Evolutionary conservation across 2,113 vertebrate genomes (phyloP), one percentile per base, ranked within the genome.

Genomic region (Halcyon senegalensis): DNA sequence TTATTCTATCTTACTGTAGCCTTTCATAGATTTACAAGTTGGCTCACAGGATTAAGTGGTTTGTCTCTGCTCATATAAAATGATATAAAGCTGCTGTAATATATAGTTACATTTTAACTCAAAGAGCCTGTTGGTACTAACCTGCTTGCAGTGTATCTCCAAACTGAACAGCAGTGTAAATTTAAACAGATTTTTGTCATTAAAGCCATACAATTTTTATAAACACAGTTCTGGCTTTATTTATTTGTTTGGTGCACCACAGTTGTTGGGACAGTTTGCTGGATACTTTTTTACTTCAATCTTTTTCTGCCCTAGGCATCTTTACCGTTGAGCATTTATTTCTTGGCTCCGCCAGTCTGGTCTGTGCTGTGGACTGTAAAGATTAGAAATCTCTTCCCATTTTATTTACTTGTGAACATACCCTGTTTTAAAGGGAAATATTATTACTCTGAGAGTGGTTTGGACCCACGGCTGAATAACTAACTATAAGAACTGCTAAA

Each of bases 21-120:
- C 59, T 96, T 96, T 94, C 73, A 21, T 20, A 95, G 59, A 55
- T 95, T 90, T 97, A 13, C 93, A 87, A 95, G 5, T 82, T 96
- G 83, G 67, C 86, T 97, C 63, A 43, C 88, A 90, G 86, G 90
- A 96, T 96, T 96, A 95, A 97, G 78, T 15, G 14, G 77, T 94
- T 97, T 97, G 90, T 97, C 92, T 97, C 25, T 89, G 46, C 81
- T 96, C 95, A 94, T 97, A 87, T 37, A 95, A 96, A 96, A 84
- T 73, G 16, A 41, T 92, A 19, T 69, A 94, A 93, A 95, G 68
- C 93, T 84, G 56, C 77, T 92, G 64, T 87, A 88, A 78, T 93
- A 69, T 30, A 28, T 39, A 70, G 63, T 85, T 96, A 35, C 55
- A 35, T 90, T 96, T 88, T 91, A 97, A 97, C 53, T 93, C 56